Evolutionary conservation across 2,113 vertebrate genomes (phyloP), one percentile per base, ranked within the genome.

Genomic region (Oncorhynchus gorbuscha): DNA sequence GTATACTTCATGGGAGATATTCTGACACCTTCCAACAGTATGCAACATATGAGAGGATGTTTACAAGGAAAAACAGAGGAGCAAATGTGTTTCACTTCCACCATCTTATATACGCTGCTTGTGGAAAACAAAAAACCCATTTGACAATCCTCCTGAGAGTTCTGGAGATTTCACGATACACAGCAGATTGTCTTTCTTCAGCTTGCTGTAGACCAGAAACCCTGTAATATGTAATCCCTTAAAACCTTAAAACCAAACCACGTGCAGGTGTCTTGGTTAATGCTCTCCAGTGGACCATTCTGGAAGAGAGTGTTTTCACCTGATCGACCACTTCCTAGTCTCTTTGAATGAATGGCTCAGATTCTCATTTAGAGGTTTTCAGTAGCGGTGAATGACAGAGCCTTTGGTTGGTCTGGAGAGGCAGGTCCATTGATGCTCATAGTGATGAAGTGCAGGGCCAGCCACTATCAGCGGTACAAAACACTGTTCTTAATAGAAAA

Each of bases 401-500:
- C 92, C 93, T 93, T 51, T 51, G 13, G 49, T 51, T 51, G 49
- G 49, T 51, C 49, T 51, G 49, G 14, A 95, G 90, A 87, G 91
- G 92, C 49, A 94, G 94, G 86, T 92, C 86, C 90, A 90, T 84
- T 93, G 95, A 95, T 93, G 95, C 93, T 90, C 93, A 92, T 92
- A 94, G 93, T 94, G 95, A 97, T 95, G 96, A 95, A 95, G 96
- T 95, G 11, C 11, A 93, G 93, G 94, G 94, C 94, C 16, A 87
- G 92, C 93, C 73, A 94, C 95, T 95, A 98, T 98, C 97, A 94
- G 94, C 93, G 87, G 94, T 94, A 92, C 95, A 95, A 96, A 95
- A 94, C 95, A 93, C 94, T 96, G 95, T 95, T 96, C 96, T 97
- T 97, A 97, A 97, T 98, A 96, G 96, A 97, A 96, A 96, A 97